phyloP scores from a whole-genome alignment of 2,797 vertebrate species.

The Pangasius macronema region DNA sequence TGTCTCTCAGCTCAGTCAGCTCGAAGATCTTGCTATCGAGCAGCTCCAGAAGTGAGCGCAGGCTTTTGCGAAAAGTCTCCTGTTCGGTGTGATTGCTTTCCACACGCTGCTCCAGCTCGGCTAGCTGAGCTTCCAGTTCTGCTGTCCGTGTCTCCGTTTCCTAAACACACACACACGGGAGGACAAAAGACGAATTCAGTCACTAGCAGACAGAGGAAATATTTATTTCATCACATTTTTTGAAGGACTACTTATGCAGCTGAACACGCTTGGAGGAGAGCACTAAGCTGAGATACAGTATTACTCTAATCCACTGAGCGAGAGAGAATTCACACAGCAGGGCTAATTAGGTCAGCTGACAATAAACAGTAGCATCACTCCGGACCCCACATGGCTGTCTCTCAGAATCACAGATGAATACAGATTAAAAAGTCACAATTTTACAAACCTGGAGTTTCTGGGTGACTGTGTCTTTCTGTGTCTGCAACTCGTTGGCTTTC shows the following conservation, averaged over 20 bases:
- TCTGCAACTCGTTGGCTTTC: constrained; percentile 85
- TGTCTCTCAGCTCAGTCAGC: constrained; percentile 93
- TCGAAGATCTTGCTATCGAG: constrained; percentile 96
- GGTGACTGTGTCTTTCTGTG: constrained; percentile 84
- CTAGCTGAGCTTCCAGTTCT: constrained; percentile 86
- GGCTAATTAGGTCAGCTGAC: background rate
- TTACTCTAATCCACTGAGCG: background rate
- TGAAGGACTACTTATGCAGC: background rate
- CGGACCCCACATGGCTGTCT: background rate
- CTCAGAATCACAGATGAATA: background rate
- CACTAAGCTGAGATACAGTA: background rate
- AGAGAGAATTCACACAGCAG: background rate
- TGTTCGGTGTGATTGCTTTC: constrained; percentile 89
- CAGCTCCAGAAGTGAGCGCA: constrained; percentile 94
- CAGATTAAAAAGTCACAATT: background rate
- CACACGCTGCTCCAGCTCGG: constrained; percentile 88
- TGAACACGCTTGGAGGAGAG: background rate
- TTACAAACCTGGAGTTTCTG: constrained; percentile 85
- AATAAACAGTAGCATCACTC: background rate
- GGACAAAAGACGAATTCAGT: background rate
- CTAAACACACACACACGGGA: constrained; percentile 62
- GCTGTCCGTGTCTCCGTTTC: constrained; percentile 89
- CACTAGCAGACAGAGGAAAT: background rate
- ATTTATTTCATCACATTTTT: background rate
- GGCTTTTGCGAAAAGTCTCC: constrained; percentile 87